Conservation (phyloP, 2,797 vertebrate species). For the Cyclopterus lumpus region DNA sequence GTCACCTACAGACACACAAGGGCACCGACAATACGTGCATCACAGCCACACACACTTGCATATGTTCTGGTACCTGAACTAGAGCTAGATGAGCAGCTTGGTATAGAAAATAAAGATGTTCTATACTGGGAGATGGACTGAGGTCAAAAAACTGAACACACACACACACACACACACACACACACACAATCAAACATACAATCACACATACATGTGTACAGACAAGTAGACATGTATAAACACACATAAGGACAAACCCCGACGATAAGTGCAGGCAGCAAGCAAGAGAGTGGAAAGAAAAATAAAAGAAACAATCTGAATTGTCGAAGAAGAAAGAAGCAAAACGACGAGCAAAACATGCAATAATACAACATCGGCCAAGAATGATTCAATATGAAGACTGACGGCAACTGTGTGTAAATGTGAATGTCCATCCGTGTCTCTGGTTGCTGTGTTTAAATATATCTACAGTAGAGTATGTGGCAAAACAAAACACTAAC, state of each 20-base stretch:
- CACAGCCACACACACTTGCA: not conserved
- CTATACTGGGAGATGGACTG: conserved; percentile 73
- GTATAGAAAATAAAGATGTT: conserved; percentile 78
- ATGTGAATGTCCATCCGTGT: not conserved
- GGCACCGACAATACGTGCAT: not conserved
- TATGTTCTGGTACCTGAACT: conserved; percentile 64
- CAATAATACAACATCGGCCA: conserved; percentile 2
- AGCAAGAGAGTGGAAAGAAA: conserved; percentile 60
- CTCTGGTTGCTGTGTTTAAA: not conserved
- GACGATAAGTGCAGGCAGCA: conserved; percentile 63
- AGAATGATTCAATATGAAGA: not conserved
- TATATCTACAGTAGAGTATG: not conserved
- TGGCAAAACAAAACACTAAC: not conserved
- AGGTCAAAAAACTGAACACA: conserved; percentile 73
- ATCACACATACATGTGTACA: conserved; percentile 1
- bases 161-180: conserved; percentile 7
- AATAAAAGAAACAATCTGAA: conserved; percentile 50
- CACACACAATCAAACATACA: not conserved
- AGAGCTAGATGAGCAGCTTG: conserved; percentile 74
- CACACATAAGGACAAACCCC: conserved; percentile 59
- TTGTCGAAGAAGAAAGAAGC: not conserved
- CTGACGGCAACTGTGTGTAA: not conserved
- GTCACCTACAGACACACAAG: not conserved
- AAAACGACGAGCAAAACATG: conserved; percentile 23
- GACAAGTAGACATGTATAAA: conserved; percentile 10